phyloP scores from a whole-genome alignment of 2,797 vertebrate species.

The Scomberomorus guttatus region DNA sequence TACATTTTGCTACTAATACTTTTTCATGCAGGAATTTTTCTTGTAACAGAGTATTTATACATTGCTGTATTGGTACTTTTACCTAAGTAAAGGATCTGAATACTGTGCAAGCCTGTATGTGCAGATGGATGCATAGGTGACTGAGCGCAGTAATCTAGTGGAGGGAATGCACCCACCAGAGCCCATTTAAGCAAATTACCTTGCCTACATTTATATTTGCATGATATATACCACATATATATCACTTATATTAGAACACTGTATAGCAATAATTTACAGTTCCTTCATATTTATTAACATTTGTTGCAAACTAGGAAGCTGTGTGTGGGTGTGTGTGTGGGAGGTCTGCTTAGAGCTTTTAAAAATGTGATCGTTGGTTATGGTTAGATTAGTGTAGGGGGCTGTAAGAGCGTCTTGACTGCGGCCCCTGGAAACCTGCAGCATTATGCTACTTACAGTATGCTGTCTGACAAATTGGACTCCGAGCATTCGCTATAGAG shows the following conservation, averaged over 20 bases:
- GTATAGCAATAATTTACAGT: background rate
- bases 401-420: conserved; percentile 5
- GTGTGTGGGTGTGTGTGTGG: conserved; percentile 1
- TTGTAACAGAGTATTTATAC: too few relatives aligned
- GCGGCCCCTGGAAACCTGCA: conserved; percentile 14
- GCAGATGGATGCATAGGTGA: background rate
- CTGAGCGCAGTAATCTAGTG: background rate
- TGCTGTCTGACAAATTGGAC: background rate
- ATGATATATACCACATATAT: background rate
- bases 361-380: background rate
- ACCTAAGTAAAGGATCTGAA: background rate
- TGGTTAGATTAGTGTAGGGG: conserved; percentile 13
- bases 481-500: conserved; percentile 24
- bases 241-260: background rate
- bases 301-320: background rate
- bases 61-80: too few relatives aligned
- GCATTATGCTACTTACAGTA: background rate
- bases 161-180: background rate
- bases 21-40: too few relatives aligned
- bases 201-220: too few relatives aligned
- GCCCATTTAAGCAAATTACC: too few relatives aligned
- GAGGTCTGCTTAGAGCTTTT: background rate
- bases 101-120: background rate
- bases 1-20: too few relatives aligned
- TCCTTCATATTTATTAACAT: background rate